phyloP scores from a whole-genome alignment of 2,888 invertebrate species.

The Eubasilissa splendida region DNA sequence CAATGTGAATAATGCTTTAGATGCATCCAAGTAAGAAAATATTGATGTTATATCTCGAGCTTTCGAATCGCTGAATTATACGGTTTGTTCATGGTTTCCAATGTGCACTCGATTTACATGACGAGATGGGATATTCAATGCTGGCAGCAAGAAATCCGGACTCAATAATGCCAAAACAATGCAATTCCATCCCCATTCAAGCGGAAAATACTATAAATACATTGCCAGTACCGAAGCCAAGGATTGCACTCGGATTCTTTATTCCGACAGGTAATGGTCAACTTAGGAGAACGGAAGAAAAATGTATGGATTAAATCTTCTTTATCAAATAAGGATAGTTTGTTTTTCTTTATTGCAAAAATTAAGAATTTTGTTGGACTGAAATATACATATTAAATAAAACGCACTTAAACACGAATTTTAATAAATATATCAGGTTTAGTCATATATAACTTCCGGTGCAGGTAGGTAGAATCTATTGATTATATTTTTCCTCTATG shows the following conservation, averaged over 20 bases:
- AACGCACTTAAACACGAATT: too few species aligned
- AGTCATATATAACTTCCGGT: too few species aligned
- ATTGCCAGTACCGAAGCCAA: constrained; percentile 39
- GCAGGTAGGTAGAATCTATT: too few species aligned
- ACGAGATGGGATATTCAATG: constrained; percentile 25
- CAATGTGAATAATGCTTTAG: constrained; percentile 14
- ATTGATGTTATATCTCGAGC: constrained; percentile 40
- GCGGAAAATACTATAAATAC: constrained; percentile 51
- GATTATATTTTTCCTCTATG: too few species aligned
- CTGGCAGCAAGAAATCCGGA: constrained; percentile 44
- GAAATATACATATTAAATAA: too few species aligned
- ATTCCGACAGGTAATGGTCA: constrained; percentile 54
- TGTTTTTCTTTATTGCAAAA: too few species aligned
- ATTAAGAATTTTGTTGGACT: too few species aligned
- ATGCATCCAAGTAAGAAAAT: constrained; percentile 45
- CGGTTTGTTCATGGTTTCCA: constrained; percentile 38
- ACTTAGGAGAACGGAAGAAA: constrained; percentile 27
- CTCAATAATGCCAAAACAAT: constrained; percentile 59
- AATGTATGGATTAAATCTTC: not conserved
- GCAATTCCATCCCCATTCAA: constrained; percentile 52
- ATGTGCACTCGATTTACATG: constrained; percentile 53
- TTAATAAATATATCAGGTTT: too few species aligned
- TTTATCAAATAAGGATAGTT: too few species aligned
- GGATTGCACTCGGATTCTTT: constrained; percentile 46
- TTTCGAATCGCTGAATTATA: constrained; percentile 48